phyloP scores from a whole-genome alignment of 2,888 invertebrate genomes.

The Epistrophe grossulariae region DNA sequence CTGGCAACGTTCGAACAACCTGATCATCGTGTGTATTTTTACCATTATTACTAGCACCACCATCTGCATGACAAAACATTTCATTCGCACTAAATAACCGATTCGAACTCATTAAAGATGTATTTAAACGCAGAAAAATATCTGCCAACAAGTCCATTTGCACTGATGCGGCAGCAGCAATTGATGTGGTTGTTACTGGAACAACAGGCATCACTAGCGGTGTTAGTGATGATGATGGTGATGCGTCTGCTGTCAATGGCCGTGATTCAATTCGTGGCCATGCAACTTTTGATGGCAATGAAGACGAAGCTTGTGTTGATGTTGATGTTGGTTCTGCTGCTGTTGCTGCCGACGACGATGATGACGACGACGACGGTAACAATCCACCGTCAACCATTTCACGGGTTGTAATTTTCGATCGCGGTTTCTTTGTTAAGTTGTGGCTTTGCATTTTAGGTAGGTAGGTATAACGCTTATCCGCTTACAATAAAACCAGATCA shows the following conservation, averaged over 20 bases:
- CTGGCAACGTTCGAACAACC: constrained; percentile 32
- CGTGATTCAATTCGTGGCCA: constrained; percentile 58
- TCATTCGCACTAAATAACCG: constrained; percentile 45
- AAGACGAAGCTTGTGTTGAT: background rate
- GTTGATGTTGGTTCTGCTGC: background rate
- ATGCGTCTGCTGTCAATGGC: constrained; percentile 59
- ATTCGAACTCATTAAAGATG: constrained; percentile 50
- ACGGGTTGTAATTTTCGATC: constrained; percentile 51
- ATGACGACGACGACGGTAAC: constrained; percentile 6
- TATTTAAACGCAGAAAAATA: constrained; percentile 67
- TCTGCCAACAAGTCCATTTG: constrained; percentile 69
- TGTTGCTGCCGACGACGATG: background rate
- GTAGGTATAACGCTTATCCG: constrained; percentile 32
- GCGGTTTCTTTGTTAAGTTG: constrained; percentile 66
- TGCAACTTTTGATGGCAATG: constrained; percentile 52
- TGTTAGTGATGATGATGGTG: background rate
- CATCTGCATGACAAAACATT: constrained; percentile 15
- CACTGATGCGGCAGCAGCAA: constrained; percentile 25
- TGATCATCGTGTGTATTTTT: constrained; percentile 13
- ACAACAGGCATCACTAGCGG: constrained; percentile 35
- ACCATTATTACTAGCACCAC: constrained; percentile 10
- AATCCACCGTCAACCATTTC: constrained; percentile 48
- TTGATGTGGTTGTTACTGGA: constrained; percentile 31
- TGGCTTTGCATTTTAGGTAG: constrained; percentile 58
- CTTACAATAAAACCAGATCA: constrained; percentile 42